These are phyloP conservation scores for Drosophila siamana DNA, from an alignment of 2,888 invertebrate genomes.

Conservation along the genomic window DNA sequence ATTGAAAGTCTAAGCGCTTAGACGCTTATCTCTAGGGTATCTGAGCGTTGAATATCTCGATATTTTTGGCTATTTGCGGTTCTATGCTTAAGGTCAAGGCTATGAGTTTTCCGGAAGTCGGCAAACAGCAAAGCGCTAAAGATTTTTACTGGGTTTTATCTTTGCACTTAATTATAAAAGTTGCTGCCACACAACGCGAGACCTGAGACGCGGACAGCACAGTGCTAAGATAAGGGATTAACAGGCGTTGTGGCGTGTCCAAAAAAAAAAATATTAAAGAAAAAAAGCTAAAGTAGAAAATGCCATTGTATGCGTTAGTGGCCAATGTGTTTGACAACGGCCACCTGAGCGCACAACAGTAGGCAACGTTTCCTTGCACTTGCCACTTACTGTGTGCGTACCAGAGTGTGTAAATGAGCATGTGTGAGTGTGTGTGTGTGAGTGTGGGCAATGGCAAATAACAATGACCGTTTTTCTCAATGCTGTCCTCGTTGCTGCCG, in stretches of 20 bases:
- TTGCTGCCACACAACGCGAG: conserved; percentile 23
- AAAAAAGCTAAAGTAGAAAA: conserved; percentile 6
- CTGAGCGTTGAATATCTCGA: not conserved
- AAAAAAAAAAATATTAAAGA: not conserved
- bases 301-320: conserved; percentile 23
- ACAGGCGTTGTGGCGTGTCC: conserved; percentile 13
- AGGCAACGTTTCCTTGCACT: conserved; percentile 50
- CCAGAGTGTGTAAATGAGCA: conserved; percentile 1
- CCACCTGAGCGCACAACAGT: conserved; percentile 60
- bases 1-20: not conserved
- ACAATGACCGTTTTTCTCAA: conserved; percentile 50
- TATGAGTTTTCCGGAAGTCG: conserved; percentile 34
- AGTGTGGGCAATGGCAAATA: conserved; percentile 25
- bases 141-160: conserved; percentile 47
- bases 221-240: conserved; percentile 16
- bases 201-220: not conserved
- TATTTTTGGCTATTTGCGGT: not conserved
- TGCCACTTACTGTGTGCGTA: conserved; percentile 10
- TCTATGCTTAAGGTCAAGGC: conserved; percentile 64
- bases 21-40: conserved; percentile 3
- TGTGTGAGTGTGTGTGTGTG: conserved; percentile 16
- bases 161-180: conserved; percentile 68
- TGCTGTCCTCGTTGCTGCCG: conserved; percentile 53
- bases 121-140: conserved; percentile 37
- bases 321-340: conserved; percentile 47